Conservation (phyloP, 2,888 invertebrate species). For the Campoplex nolae region DNA sequence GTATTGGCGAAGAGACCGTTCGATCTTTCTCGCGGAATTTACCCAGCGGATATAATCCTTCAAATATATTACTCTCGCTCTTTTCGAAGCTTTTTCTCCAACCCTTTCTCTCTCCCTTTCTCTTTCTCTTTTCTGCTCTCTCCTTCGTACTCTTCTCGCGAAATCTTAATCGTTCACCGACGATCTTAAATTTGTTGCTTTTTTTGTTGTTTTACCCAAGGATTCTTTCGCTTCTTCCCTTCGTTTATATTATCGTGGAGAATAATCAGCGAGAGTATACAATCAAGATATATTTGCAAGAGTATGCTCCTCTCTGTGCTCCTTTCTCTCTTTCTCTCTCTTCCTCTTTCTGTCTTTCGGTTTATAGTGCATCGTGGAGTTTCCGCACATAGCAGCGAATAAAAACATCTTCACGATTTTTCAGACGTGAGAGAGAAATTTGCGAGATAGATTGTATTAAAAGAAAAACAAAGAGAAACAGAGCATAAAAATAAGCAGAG, state of each 20-base stretch:
- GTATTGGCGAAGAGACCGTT: slow-evolving; percentile 53
- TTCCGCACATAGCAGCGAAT: slow-evolving; percentile 55
- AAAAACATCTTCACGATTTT: slow-evolving; percentile 56
- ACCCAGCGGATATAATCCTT: slow-evolving; percentile 70
- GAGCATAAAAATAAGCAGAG: slow-evolving; percentile 10
- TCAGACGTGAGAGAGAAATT: slow-evolving; percentile 57
- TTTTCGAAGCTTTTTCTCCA: slow-evolving; percentile 55
- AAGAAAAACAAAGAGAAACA: slow-evolving; percentile 27
- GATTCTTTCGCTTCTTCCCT: slow-evolving; percentile 60
- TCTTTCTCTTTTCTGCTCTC: slow-evolving; percentile 20
- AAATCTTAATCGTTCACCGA: slow-evolving; percentile 68
- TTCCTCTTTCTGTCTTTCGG: slow-evolving; percentile 27
- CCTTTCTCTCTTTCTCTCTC: slow-evolving; percentile 22
- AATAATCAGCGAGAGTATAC: slow-evolving; percentile 66
- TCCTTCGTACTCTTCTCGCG: slow-evolving; percentile 49
- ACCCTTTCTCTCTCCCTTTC: slow-evolving; percentile 29
- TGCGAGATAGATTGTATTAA: slow-evolving; percentile 45
- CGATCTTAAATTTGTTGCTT: slow-evolving; percentile 56
- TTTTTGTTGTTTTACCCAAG: slow-evolving; percentile 16
- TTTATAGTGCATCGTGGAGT: slow-evolving; percentile 40
- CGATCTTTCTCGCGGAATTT: slow-evolving; percentile 67
- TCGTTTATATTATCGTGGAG: slow-evolving; percentile 66
- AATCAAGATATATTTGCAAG: slow-evolving; percentile 66
- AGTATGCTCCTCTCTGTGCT: slow-evolving; percentile 51
- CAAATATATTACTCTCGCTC: slow-evolving; percentile 65